Percentiles rank a stretch among this genome's conserved stretches.
These are phyloP conservation scores for Pogonus chalceus DNA, from an alignment of 1,140 invertebrate species.

Conservation along the genomic window DNA sequence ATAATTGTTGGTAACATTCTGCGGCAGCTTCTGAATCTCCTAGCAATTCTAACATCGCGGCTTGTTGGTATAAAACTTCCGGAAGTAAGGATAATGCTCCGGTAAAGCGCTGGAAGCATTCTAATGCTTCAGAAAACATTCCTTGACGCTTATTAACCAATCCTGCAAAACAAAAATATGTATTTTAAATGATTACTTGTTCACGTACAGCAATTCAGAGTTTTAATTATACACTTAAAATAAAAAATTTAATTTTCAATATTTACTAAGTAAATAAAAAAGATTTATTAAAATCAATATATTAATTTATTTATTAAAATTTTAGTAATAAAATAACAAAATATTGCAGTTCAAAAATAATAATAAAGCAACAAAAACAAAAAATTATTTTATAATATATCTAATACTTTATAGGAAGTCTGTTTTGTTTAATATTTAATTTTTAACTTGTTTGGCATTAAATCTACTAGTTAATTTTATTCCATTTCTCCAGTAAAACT, in stretches of 20 bases:
- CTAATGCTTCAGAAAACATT: conserved; percentile 63
- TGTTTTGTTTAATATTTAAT: too few species aligned
- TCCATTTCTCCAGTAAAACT: too few species aligned
- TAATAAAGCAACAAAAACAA: too few species aligned
- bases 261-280: conserved; percentile 8
- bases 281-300: conserved; percentile 5
- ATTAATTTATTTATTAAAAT: too few species aligned
- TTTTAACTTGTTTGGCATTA: too few species aligned
- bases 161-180: conserved; percentile 37
- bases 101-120: conserved; percentile 66
- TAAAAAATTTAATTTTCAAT: neutral
- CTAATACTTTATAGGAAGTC: too few species aligned
- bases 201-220: too few species aligned
- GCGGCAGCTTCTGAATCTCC: conserved; percentile 67
- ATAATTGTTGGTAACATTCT: conserved; percentile 75
- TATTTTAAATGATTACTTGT: neutral
- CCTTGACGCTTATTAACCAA: conserved; percentile 61
- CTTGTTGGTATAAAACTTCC: conserved; percentile 80
- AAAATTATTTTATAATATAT: too few species aligned
- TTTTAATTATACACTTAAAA: too few species aligned
- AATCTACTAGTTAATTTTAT: too few species aligned
- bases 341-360: too few species aligned
- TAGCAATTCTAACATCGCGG: conserved; percentile 65
- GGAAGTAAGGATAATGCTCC: conserved; percentile 47
- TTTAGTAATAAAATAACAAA: too few species aligned